Conservation (phyloP, 2,888 invertebrate genomes). For the Pheosia gnoma region DNA sequence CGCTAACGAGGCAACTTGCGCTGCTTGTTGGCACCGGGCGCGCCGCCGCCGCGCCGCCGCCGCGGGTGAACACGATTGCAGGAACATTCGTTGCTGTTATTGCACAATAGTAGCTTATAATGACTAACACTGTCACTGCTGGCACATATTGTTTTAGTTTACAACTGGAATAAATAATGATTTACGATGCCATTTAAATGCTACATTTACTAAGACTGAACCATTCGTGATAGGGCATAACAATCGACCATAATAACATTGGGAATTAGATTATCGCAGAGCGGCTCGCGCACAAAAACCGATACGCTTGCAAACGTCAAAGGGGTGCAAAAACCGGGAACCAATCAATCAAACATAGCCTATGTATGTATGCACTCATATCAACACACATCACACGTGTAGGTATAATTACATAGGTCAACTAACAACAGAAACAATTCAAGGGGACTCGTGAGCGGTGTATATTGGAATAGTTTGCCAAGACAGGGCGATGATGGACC, state of each 20-base stretch:
- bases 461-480: background rate
- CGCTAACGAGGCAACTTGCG: constrained; percentile 1
- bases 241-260: background rate
- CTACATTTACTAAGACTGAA: background rate
- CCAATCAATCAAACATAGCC: background rate
- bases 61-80: background rate
- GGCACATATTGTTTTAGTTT: background rate
- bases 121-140: background rate
- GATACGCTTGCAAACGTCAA: background rate
- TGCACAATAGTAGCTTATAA: background rate
- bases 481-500: background rate
- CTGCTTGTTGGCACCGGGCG: background rate
- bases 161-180: background rate
- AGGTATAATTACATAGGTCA: background rate
- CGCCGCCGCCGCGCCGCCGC: background rate
- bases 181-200: background rate
- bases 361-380: background rate
- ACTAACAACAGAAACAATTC: background rate
- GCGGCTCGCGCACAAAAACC: background rate
- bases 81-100: background rate
- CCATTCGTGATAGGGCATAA: background rate
- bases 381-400: background rate
- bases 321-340: background rate
- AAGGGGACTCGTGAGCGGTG: background rate
- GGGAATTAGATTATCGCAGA: background rate